Base-by-base conservation (phyloP, 2,797 vertebrate species). In the Spinibarbus caldwelli region DNA sequence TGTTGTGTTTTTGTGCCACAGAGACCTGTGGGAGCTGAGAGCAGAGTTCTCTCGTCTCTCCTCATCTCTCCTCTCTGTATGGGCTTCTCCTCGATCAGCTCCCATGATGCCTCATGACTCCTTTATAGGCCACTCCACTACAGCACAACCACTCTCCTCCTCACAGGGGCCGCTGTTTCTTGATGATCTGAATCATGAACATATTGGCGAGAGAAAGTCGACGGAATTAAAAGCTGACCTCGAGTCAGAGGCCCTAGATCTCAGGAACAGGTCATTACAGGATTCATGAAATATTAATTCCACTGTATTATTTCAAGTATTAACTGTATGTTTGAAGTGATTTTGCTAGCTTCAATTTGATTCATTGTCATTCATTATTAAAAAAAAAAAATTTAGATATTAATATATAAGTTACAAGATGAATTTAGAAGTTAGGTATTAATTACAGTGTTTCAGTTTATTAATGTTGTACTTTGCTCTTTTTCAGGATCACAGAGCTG, bases 11-110 rank as follows among this genome's bases (percentile, higher is more conserved):
- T 21, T 83, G 1, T 92, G 86, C 81, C 79, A 75, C 92, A 97
- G 98, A 91, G 97, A 98, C 86, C 91, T 99, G 77, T 96, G 95
- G 80, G 94, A 96, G 90, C 87, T 98, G 79, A 95, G 95, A 88
- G 96, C 95, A 0, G 96, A 97, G 82, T 96, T 97, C 0, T 91
- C 95, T 34, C 95, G 90, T 75, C 92, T 97, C 75, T 97, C 95
- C 11, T 95, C 96, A 3, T 95, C 94, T 2, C 92, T 98, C 77
- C 91, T 97, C 73, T 93, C 88, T 49, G 78, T 90, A 62, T 81
- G 75, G 19, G 0, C 1, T 82, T 82, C 68, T 78, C 23, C 15
- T 75, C 68, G 19, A 54, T 6, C 7, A 67, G 78, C 57, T 78
- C 8, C 86, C 83, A 78, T 73, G 64, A 66, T 66, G 14, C 59